A percentile compares a stretch with the other conserved stretches of the same genome.
phyloP scores from a whole-genome alignment of 2,113 vertebrate species.

The Talpa occidentalis region DNA sequence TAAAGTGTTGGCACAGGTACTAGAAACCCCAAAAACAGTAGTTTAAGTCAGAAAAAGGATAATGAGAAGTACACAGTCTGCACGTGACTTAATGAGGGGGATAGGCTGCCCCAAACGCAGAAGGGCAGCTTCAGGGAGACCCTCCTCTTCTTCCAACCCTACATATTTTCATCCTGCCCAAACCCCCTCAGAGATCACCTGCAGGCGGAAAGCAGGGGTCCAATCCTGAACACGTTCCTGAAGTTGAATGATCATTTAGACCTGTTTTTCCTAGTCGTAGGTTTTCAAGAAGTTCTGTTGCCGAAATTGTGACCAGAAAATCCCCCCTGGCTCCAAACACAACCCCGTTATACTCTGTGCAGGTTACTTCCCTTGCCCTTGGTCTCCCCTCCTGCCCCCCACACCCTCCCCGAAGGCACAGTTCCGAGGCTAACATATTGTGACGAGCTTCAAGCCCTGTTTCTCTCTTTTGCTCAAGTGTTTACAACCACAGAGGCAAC shows the following conservation, averaged over 20 bases:
- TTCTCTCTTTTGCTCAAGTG: background rate
- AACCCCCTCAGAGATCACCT: background rate
- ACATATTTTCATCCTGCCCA: background rate
- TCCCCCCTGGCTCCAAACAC: background rate
- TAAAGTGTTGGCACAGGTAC: background rate
- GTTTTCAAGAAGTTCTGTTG: background rate
- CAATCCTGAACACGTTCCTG: background rate
- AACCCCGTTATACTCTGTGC: background rate
- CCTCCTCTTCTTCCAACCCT: background rate
- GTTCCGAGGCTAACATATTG: background rate
- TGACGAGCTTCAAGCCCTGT: background rate
- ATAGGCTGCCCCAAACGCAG: background rate
- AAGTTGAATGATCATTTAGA: background rate
- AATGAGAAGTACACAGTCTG: background rate
- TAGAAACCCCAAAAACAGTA: background rate
- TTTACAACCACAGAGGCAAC: background rate
- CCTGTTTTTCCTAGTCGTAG: background rate
- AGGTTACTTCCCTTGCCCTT: no score
- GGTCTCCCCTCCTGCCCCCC: background rate
- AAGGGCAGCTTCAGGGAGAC: background rate
- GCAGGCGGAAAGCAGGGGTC: accelerated
- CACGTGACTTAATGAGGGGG: no score
- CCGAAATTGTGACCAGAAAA: background rate
- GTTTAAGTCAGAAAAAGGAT: background rate
- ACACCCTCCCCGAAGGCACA: background rate